Evolutionary conservation across 2,797 vertebrate species (phyloP).

Genomic region (Brachyrhaphis roseni): DNA sequence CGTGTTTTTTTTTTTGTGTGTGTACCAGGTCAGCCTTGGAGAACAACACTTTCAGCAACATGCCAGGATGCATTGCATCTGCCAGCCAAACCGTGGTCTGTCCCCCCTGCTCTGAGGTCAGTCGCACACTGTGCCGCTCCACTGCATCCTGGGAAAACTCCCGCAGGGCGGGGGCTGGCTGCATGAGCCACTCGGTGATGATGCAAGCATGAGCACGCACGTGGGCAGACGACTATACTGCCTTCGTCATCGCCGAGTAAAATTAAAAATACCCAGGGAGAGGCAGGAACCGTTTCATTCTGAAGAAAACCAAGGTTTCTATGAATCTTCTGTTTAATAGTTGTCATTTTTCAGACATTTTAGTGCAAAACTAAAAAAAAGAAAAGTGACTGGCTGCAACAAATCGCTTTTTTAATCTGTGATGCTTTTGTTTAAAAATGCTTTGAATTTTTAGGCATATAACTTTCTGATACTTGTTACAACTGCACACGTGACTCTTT

Average conservation of each 20-base stretch:
- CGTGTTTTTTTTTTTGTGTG: background rate
- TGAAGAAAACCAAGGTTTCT: background rate
- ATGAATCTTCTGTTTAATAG: background rate
- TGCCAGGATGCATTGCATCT: conserved; percentile 72
- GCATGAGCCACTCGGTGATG: conserved; percentile 56
- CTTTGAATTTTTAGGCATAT: background rate
- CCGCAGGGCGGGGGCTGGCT: conserved; percentile 47
- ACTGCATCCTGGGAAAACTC: conserved; percentile 72
- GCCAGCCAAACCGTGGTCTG: conserved; percentile 61
- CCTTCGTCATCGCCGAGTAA: conserved; percentile 36
- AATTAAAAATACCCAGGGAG: background rate
- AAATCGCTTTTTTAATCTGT: background rate
- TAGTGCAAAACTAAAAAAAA: background rate
- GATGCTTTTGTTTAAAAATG: background rate
- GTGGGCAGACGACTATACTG: conserved; percentile 35
- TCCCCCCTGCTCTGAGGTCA: conserved; percentile 62
- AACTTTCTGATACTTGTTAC: background rate
- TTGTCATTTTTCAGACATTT: background rate
- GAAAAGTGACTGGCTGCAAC: background rate
- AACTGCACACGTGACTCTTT: background rate
- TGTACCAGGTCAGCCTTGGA: conserved; percentile 56
- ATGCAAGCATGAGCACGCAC: conserved; percentile 51
- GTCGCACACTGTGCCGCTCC: conserved; percentile 63
- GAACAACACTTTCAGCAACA: conserved; percentile 74
- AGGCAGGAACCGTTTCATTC: conserved; percentile 25